These are phyloP conservation scores for Drosophila colorata DNA, from an alignment of 2,888 invertebrate genomes.

Conservation along the genomic window DNA sequence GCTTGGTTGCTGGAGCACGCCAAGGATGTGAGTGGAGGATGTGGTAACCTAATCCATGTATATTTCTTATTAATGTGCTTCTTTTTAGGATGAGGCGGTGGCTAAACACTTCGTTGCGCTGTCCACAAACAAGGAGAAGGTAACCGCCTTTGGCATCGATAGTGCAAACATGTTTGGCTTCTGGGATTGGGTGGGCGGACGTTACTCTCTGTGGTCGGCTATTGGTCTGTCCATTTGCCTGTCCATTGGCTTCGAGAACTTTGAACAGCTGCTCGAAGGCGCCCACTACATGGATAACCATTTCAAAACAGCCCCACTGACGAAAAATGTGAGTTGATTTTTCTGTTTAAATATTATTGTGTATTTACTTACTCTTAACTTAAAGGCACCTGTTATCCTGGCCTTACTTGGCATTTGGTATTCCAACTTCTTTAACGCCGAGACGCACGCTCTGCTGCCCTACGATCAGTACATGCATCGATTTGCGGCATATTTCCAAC, in stretches of 20 bases:
- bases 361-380: slow-evolving; percentile 45
- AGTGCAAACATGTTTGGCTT: slow-evolving; percentile 99
- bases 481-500: slow-evolving; percentile 99
- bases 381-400: slow-evolving; percentile 95
- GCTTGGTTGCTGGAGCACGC: slow-evolving; percentile 95
- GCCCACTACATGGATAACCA: slow-evolving; percentile 98
- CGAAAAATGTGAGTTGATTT: slow-evolving; percentile 91
- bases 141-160: slow-evolving; percentile 99
- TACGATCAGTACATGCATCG: slow-evolving; percentile 99
- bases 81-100: slow-evolving; percentile 90
- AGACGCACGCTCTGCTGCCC: slow-evolving; percentile 97
- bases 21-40: slow-evolving; percentile 93
- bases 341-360: neutral
- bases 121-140: slow-evolving; percentile 97
- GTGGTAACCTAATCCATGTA: slow-evolving; percentile 63
- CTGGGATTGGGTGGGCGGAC: slow-evolving; percentile 99
- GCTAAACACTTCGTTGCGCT: slow-evolving; percentile 99
- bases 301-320: slow-evolving; percentile 93
- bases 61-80: neutral
- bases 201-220: slow-evolving; percentile 99
- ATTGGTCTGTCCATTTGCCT: slow-evolving; percentile 98
- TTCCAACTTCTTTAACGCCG: slow-evolving; percentile 96
- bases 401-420: slow-evolving; percentile 98
- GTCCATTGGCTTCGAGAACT: slow-evolving; percentile 97
- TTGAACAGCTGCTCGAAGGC: slow-evolving; percentile 95